Base-by-base conservation (phyloP, 2,113 vertebrate genomes). In the Phylloscopus trochiloides region DNA sequence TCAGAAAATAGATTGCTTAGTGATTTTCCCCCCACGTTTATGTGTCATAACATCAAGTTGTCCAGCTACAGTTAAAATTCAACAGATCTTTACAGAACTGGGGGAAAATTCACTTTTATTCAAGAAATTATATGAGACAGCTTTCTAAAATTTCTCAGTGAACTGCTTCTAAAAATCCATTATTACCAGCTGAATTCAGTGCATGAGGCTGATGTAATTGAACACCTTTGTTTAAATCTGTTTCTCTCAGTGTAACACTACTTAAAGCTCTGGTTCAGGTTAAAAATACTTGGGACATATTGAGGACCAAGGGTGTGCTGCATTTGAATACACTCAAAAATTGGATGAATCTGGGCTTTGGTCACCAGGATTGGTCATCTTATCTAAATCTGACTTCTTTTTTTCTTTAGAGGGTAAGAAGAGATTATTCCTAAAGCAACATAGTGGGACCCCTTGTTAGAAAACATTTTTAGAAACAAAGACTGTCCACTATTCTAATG, bases 391-490 rank as follows among this genome's bases (percentile, higher is more conserved):
- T 75, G 45, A 29, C 18, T 71, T 72, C 6, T 54, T 40, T 74
- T 36, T 36, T 62, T 86, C 58, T 75, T 91, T 10, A 13, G 18
- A 86, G 52, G 8, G 15, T 77, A 66, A 88, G 59, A 96, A 74
- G 17, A 89, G 50, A 48, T 26, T 48, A 94, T 65, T 94, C 89
- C 14, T 63, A 73, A 93, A 76, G 50, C 21, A 91, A 70, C 40
- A 70, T 86, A 80, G 48, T 70, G 47, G 36, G 93, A 74, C 29
- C 40, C 58, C 84, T 65, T 52, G 9, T 51, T 83, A 92, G 42
- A 34, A 81, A 67, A 90, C 17, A 36, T 38, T 75, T 96, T 90
- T 65, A 63, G 62, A 88, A 96, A 36, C 51, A 91, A 96, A 71
- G 62, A 62, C 45, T 83, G 43, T 55, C 45, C n/a, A 45, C 21